Percentiles rank a stretch among this genome's conserved stretches.
phyloP scores from a whole-genome alignment of 1,140 invertebrate species.

The Pogonomyrmex barbatus region DNA sequence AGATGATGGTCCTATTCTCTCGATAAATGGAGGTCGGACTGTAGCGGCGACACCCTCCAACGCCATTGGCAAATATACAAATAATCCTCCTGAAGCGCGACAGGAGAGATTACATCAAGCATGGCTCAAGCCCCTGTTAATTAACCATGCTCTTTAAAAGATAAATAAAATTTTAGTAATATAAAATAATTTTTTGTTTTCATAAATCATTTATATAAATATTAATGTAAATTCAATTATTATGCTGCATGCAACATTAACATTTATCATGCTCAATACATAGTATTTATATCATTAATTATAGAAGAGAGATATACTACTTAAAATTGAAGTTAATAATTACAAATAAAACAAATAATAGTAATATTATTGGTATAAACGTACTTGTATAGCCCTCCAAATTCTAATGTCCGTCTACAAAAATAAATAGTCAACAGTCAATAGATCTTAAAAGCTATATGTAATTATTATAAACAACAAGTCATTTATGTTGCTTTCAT shows the following conservation, averaged over 20 bases:
- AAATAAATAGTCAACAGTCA: constrained; percentile 71
- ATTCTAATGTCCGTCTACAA: constrained; percentile 90
- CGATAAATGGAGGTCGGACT: too few relatives aligned
- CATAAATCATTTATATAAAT: background rate
- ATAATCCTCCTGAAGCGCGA: too few relatives aligned
- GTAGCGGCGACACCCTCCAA: too few relatives aligned
- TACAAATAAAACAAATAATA: constrained; percentile 19
- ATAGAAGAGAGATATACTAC: background rate
- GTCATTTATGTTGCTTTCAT: background rate
- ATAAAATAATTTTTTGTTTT: constrained; percentile 6
- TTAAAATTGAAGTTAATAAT: constrained; percentile 27
- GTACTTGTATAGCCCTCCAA: constrained; percentile 92
- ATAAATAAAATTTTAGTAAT: constrained; percentile 8
- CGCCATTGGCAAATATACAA: too few relatives aligned
- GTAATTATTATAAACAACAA: constrained; percentile 22
- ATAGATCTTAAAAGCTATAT: constrained; percentile 48
- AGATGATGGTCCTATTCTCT: too few relatives aligned
- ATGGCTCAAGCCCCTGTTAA: too few relatives aligned
- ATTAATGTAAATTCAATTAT: background rate
- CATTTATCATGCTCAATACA: constrained; percentile 19
- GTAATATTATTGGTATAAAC: constrained; percentile 79
- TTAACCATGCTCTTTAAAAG: background rate
- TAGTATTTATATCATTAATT: constrained; percentile 20
- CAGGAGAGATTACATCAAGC: too few relatives aligned
- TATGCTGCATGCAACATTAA: constrained; percentile 53